These are phyloP conservation scores for Coendou prehensilis DNA, from an alignment of 2,797 vertebrate genomes.

Conservation along the genomic window DNA sequence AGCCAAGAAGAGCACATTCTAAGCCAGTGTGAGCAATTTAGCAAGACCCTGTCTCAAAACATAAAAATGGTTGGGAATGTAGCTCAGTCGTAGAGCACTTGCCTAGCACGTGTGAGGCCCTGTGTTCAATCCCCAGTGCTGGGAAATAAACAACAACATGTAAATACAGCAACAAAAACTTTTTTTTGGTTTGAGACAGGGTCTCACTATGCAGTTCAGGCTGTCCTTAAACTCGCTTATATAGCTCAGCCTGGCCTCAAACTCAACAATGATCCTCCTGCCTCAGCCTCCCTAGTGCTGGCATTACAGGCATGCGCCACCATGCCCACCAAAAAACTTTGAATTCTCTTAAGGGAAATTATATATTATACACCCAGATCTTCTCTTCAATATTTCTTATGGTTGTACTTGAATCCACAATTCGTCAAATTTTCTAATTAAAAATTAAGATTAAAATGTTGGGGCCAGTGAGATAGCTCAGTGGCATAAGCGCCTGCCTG, in stretches of 20 bases:
- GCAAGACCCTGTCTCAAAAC: background rate
- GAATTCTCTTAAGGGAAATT: constrained; percentile 63
- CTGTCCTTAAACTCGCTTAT: background rate
- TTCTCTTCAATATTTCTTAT: constrained; percentile 38
- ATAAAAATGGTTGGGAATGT: background rate
- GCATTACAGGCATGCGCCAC: background rate
- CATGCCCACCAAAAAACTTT: background rate
- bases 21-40: background rate
- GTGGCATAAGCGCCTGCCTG: too few relatives aligned
- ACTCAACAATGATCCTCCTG: background rate
- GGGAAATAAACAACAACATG: constrained; percentile 25
- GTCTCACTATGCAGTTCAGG: background rate
- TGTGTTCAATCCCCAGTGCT: background rate
- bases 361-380: background rate
- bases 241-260: background rate
- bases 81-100: background rate
- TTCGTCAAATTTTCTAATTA: constrained; percentile 29
- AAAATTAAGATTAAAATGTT: constrained; percentile 52
- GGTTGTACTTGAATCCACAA: background rate
- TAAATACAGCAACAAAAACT: background rate
- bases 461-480: too few relatives aligned
- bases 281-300: background rate
- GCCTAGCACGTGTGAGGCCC: background rate
- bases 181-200: background rate
- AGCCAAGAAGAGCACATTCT: background rate